These are phyloP conservation scores for Intellagama lesueurii DNA, from an alignment of 2,797 vertebrate species.

Conservation along the genomic window DNA sequence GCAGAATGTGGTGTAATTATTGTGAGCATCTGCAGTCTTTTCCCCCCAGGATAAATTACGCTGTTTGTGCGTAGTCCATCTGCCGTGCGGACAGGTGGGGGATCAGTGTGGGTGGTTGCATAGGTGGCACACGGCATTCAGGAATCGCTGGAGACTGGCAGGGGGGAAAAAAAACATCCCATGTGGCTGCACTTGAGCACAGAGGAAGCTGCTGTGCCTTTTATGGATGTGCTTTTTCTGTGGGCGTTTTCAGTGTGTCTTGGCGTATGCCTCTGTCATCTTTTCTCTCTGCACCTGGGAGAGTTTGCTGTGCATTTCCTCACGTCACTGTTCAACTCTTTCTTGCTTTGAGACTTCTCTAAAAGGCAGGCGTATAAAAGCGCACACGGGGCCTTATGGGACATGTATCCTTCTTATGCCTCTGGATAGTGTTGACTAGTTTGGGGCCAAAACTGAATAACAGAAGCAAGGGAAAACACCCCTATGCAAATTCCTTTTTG, in stretches of 20 bases:
- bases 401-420: neutral
- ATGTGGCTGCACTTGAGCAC: neutral
- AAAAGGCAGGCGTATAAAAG: neutral
- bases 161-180: neutral
- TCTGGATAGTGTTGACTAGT: neutral
- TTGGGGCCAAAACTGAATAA: too few species aligned
- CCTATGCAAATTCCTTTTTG: neutral
- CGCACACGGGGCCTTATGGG: neutral
- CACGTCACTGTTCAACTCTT: neutral
- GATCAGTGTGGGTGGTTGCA: neutral
- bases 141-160: neutral
- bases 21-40: neutral
- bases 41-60: neutral
- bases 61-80: neutral
- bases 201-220: neutral
- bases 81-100: neutral
- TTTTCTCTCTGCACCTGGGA: constrained; percentile 22
- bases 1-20: neutral
- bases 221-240: neutral
- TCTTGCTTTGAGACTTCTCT: neutral
- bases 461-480: neutral
- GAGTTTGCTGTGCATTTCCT: neutral
- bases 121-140: neutral
- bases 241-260: constrained; percentile 32
- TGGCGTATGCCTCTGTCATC: neutral